Base-by-base conservation (phyloP, 2,113 vertebrate species). In the Sisor rabdophorus region DNA sequence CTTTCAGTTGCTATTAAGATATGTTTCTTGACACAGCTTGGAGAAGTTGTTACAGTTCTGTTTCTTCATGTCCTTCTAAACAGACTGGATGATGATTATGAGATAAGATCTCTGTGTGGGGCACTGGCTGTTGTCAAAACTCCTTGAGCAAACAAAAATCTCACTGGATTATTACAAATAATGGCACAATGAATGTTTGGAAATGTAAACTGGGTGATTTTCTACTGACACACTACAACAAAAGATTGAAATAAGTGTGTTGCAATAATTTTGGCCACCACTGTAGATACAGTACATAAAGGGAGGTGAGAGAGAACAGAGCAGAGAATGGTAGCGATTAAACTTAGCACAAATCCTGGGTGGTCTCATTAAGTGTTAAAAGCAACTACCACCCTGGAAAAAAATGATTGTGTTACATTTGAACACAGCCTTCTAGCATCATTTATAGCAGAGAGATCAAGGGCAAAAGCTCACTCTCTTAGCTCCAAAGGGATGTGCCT, bases 321-420 rank as follows among this genome's bases (percentile, higher is more conserved):
- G 22, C 28, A 63, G 40, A 73, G 53, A 60, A 74, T 80, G 75
- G 64, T 48, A 80, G 58, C 63, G 75, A 75, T 83, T 80, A 80
- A 80, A 78, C 12, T 61, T 60, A 47, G 40, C 53, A 15, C 53
- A 54, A 63, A n/a, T 67, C 71, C 72, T 70, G 78, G 78, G 81
- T 83, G 81, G 81, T 74, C 81, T 83, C 75, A 75, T 83, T 80
- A 77, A 77, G 73, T 67, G 63, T 82, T 73, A 79, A 73, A n/a
- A 67, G 81, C 73, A 64, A 61, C 59, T 73, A 56, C 69, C 71
- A 79, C 73, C 47, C 69, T 2, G 64, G 47, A 79, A 70, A 79
- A 70, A 78, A 78, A n/a, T 68, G 5, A 73, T 82, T 73, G 53
- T 26, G 44, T 26, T 80, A 69, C 54, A 59, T 74, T 82, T 74